Evolutionary conservation across 2,113 vertebrate species (phyloP).

Genomic region (Crotalus helleri): DNA sequence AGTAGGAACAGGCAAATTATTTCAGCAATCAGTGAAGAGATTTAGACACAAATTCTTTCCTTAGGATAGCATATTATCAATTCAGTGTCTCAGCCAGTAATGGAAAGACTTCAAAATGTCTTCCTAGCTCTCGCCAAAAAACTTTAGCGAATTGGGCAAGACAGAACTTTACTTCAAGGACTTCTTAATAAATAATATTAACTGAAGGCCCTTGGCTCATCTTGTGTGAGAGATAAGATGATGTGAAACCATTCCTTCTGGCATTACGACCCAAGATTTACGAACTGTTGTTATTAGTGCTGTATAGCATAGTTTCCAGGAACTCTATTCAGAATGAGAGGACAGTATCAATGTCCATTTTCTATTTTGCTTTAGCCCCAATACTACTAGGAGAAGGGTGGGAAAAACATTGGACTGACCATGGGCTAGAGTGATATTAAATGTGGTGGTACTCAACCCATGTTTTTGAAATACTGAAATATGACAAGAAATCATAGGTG

Average conservation of each 20-base stretch:
- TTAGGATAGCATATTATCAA: slow-evolving; percentile 50
- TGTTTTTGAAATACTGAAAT: background rate
- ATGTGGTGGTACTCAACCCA: background rate
- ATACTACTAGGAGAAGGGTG: background rate
- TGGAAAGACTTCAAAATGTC: slow-evolving; percentile 55
- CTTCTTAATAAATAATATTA: slow-evolving; percentile 32
- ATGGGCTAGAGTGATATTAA: background rate
- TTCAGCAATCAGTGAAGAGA: slow-evolving; percentile 53
- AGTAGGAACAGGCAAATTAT: slow-evolving; percentile 38
- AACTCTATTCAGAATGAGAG: slow-evolving; percentile 22
- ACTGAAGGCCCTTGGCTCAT: background rate
- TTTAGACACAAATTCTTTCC: slow-evolving; percentile 54
- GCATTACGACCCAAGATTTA: slow-evolving; percentile 17
- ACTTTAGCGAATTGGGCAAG: slow-evolving; percentile 36
- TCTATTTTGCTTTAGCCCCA: slow-evolving; percentile 2
- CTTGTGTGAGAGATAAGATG: slow-evolving; percentile 5
- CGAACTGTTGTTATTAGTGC: slow-evolving; percentile 30
- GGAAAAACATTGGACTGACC: background rate
- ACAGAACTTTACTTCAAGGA: slow-evolving; percentile 42
- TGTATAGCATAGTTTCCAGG: slow-evolving; percentile 6
- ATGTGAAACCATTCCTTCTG: background rate
- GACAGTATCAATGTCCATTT: background rate
- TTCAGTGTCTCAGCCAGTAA: slow-evolving; percentile 53
- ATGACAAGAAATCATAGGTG: background rate
- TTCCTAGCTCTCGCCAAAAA: slow-evolving; percentile 45